Evolutionary conservation across 1,140 invertebrate species (phyloP), one percentile per base, ranked within the genome.

Genomic region (Drosophila santomea): DNA sequence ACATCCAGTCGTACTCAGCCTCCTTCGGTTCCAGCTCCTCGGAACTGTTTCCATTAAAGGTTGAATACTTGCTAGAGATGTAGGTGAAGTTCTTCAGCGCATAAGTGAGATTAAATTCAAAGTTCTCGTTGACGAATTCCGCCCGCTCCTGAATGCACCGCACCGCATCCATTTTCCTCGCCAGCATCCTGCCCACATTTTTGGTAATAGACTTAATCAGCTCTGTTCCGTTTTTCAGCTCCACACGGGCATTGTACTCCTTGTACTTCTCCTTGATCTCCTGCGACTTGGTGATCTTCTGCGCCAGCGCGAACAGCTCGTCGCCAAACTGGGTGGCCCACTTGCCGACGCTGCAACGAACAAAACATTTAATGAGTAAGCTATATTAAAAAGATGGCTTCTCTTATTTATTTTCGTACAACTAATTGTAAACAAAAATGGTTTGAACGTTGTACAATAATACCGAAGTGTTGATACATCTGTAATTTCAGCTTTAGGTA

Each of bases 131-230:
- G 23, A 94, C 80, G 1, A 93, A 82, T 91, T 97, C 96, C 1
- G 96, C 96, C 43, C 93, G 94, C 47, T 95, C 93, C 64, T 95
- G 94, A 66, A 97, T 96, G 77, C 96, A 96, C 91, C 94, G 95
- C 45, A 97, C 95, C 23, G 97, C 96, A 73, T 97, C 96, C 93
- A 97, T 96, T 94, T 97, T 97, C 55, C 95, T 94, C 41, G 95
- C 94, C 52, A 97, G 93, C 96, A 97, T 96, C 14, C 94, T 94
- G 50, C 95, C 95, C 39, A 97, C 95, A 67, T 96, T 96, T 44
- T 94, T 94, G 23, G 96, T 94, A 44, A 97, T 96, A 32, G 95
- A 95, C 51, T 94, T 94, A 58, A 97, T 94, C 66, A 97, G 94
- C 67, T 94, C 94, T 50, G 94, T 94, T 17, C 96, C 96, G 92